Base-by-base conservation (phyloP, 2,888 invertebrate species). In the Phoenoteleia sp. region DNA sequence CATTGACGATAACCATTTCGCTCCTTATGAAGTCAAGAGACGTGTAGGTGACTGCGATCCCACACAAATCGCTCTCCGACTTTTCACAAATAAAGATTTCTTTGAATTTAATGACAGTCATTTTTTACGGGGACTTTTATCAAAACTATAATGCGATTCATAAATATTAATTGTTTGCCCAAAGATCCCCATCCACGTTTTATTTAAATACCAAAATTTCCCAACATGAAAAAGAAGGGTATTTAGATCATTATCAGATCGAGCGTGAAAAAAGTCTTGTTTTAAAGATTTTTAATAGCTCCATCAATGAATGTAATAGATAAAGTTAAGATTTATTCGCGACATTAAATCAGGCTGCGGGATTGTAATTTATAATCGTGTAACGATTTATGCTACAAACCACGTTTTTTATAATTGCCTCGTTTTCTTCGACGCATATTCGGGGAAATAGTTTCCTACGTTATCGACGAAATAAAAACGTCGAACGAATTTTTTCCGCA, bases 41-140 rank as follows among this genome's bases (percentile, higher is more conserved):
- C 85, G 89, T 87, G 90, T 90, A 88, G 89, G 90, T 87, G 89
- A 88, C 74, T 75, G 13, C 54, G 72, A 80, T 75, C 69, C 83
- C 79, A 86, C 81, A 83, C 84, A 47, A 74, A 39, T 23, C 54
- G 54, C 39, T 45, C 36, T 58, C 36, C 33, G 74, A 81, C 72
- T 76, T 84, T 81, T 81, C 81, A 71, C 60, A 47, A 71, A 84
- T 66, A 52, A 72, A 76, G 76, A 81, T 71, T 84, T 81, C 76
- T 71, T 54, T 54, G 64, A 56, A 76, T 47, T 71, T 60, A 54
- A 80, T 13, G 64, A 56, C 69, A 19, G 64, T 36, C 60, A 47
- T 52, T 39, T 58, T 45, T 58, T 52, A 23, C 6, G 15, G 39
- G 15, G n/a, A 67, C 42, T 56, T 71, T 21, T n/a, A 42, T 47